Evolutionary conservation across 1,140 invertebrate species (phyloP).

Genomic region (Polyergus mexicanus): DNA sequence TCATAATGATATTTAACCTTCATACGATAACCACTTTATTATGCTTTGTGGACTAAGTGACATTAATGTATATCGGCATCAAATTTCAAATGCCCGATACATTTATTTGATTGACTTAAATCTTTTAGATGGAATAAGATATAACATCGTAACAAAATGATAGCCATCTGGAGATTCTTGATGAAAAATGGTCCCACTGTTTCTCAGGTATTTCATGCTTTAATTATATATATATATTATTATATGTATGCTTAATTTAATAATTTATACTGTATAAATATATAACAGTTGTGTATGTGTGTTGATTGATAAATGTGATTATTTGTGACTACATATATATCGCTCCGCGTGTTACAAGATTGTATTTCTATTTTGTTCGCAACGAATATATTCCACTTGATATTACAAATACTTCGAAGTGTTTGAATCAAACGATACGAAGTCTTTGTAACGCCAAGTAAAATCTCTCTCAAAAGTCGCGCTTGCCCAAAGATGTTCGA

Average conservation of each 20-base stretch:
- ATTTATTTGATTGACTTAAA: background rate
- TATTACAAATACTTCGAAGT: background rate
- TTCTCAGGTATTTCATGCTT: conserved; percentile 61
- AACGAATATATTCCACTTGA: background rate
- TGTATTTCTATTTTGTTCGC: background rate
- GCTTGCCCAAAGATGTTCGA: background rate
- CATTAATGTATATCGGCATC: background rate
- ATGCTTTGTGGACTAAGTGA: background rate
- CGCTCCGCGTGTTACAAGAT: background rate
- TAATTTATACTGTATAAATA: background rate
- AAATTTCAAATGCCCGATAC: conserved; percentile 11
- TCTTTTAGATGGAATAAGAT: background rate
- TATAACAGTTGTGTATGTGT: background rate
- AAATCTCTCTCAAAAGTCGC: background rate
- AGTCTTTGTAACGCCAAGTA: too few species aligned
- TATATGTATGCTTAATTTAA: too few species aligned
- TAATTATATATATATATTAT: background rate
- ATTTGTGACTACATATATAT: background rate
- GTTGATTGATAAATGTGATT: background rate
- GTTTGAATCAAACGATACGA: too few species aligned
- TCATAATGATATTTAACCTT: conserved; percentile 10
- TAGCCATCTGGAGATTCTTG: conserved; percentile 19
- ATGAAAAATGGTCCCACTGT: background rate
- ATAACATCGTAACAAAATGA: conserved; percentile 13
- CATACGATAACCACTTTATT: conserved; percentile 8